A percentile compares a stretch with the other conserved stretches of the same genome.
Conservation (phyloP, 2,113 vertebrate genomes). For the Clarias macrocephalus region DNA sequence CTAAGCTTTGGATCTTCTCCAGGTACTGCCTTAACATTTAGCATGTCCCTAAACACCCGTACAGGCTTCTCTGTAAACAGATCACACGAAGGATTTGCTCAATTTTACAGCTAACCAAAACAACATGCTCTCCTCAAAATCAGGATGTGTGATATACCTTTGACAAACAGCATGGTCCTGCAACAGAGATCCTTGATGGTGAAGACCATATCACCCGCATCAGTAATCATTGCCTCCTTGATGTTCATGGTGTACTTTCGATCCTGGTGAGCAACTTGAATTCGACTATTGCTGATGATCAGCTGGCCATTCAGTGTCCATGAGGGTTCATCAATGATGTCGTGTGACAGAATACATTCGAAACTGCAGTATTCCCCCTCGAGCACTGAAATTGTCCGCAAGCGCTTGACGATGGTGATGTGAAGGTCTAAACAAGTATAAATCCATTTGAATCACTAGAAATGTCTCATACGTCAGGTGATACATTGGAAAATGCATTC, state of each 20-base stretch:
- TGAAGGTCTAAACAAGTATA: constrained; percentile 76
- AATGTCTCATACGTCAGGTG: not conserved
- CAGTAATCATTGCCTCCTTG: constrained; percentile 63
- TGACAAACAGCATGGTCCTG: constrained; percentile 84
- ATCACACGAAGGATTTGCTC: not conserved
- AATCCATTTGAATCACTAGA: not conserved
- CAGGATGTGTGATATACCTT: constrained; percentile 71
- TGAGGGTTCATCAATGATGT: constrained; percentile 71
- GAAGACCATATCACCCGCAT: constrained; percentile 87
- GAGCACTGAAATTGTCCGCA: constrained; percentile 80
- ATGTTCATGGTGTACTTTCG: constrained; percentile 78
- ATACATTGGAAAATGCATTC: not conserved
- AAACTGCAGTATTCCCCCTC: constrained; percentile 87
- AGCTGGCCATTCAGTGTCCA: constrained; percentile 80
- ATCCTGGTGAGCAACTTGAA: constrained; percentile 71
- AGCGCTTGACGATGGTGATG: constrained; percentile 84
- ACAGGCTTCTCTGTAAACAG: constrained; percentile 80
- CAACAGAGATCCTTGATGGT: constrained; percentile 81
- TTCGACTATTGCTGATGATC: constrained; percentile 69
- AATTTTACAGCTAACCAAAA: not conserved
- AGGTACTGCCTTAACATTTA: constrained; percentile 69
- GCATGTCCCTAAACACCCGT: constrained; percentile 77
- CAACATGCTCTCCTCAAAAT: not conserved
- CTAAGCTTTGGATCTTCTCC: constrained; percentile 84
- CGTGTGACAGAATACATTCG: constrained; percentile 87